Evolutionary conservation across 1,140 invertebrate genomes (phyloP).

Genomic region (Vanessa tameamea): DNA sequence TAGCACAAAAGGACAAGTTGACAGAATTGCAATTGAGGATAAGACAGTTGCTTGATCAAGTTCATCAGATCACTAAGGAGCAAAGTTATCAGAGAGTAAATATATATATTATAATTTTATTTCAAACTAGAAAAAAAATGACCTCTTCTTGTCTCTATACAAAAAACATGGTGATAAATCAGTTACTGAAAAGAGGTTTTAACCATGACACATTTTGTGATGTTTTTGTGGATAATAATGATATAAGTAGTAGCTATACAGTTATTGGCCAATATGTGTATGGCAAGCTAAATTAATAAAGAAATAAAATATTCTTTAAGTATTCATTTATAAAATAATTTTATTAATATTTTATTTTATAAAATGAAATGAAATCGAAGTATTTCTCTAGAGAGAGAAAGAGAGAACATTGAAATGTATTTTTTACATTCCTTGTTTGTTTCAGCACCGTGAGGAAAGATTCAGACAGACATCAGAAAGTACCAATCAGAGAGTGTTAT

Average conservation of each 20-base stretch:
- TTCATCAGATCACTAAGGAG: conserved; percentile 99
- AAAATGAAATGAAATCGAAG: too few relatives aligned
- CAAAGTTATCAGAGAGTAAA: conserved; percentile 98
- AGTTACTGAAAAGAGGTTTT: too few relatives aligned
- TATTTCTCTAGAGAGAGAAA: neutral
- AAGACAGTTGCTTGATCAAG: conserved; percentile 97
- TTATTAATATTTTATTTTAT: too few relatives aligned
- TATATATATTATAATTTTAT: conserved; percentile 1
- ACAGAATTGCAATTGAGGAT: conserved; percentile 97
- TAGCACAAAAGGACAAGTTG: conserved; percentile 98
- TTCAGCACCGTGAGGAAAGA: conserved; percentile 97
- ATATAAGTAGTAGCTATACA: too few relatives aligned
- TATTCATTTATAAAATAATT: too few relatives aligned
- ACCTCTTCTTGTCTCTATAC: too few relatives aligned
- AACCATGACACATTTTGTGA: too few relatives aligned
- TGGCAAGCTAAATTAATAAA: too few relatives aligned
- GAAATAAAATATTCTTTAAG: too few relatives aligned
- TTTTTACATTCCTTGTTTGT: conserved; percentile 45
- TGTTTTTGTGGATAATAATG: too few relatives aligned
- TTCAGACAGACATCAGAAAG: conserved; percentile 99
- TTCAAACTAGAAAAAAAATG: neutral
- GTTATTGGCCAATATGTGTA: too few relatives aligned
- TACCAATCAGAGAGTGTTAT: conserved; percentile 97
- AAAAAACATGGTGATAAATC: too few relatives aligned
- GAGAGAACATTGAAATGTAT: neutral